A percentile compares a stretch with the other conserved stretches of the same genome.
Evolutionary conservation across 2,113 vertebrate genomes (phyloP).

Genomic region (Nannobrachium achirus): DNA sequence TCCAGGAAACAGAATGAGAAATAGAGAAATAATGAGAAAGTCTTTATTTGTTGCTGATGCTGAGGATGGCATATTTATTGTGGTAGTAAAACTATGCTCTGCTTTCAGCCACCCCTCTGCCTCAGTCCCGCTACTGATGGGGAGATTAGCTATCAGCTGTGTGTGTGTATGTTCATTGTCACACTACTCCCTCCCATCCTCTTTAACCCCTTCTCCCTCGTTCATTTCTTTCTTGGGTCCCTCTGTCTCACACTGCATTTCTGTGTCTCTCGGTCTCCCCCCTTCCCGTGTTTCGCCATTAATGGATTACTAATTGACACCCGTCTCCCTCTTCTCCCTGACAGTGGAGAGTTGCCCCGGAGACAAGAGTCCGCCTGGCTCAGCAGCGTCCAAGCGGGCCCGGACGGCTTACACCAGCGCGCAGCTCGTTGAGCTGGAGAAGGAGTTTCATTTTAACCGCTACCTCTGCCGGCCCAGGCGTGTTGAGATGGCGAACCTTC

Average conservation of each 20-base stretch:
- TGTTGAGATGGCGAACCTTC: conserved; percentile 97
- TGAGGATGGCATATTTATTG: conserved; percentile 38
- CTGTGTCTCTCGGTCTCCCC: conserved; percentile 1
- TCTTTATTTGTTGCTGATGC: conserved; percentile 5
- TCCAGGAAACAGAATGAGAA: conserved; percentile 6
- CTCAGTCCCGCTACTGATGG: conserved; percentile 17
- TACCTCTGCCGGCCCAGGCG: conserved; percentile 96
- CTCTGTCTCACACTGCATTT: conserved; percentile 24
- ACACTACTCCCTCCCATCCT: conserved; percentile 3
- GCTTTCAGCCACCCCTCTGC: conserved; percentile 2
- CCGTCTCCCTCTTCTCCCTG: conserved; percentile 53
- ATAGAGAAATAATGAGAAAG: conserved; percentile 12
- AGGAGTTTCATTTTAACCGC: conserved; percentile 99
- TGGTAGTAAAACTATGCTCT: conserved; percentile 10
- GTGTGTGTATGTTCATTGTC: conserved; percentile 19
- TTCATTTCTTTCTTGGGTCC: conserved; percentile 37
- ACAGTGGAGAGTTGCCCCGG: conserved; percentile 96
- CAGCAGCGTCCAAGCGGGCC: conserved; percentile 93
- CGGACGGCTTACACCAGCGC: conserved; percentile 98
- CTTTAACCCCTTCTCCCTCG: not conserved
- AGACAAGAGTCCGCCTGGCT: conserved; percentile 95
- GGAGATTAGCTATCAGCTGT: conserved; percentile 46
- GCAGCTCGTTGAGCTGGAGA: conserved; percentile 99
- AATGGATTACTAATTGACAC: conserved; percentile 69
- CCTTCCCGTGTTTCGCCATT: conserved; percentile 18